Percentiles rank a stretch among this genome's conserved stretches.
Evolutionary conservation across 2,888 invertebrate genomes (phyloP).

Genomic region (Eudemis profundana): DNA sequence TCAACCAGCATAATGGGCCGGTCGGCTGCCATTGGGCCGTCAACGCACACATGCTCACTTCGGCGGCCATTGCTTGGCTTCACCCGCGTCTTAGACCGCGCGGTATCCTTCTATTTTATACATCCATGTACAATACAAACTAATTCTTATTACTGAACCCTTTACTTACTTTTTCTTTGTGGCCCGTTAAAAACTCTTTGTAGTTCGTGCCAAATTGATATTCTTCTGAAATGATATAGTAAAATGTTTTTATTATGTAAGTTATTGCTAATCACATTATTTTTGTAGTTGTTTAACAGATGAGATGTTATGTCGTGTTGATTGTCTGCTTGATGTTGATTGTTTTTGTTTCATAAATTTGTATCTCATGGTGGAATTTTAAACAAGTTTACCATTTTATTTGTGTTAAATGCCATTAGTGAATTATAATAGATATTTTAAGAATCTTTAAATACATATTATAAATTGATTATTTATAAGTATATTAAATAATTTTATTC

Average conservation of each 20-base stretch:
- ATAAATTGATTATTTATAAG: slow-evolving; percentile 25
- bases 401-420: slow-evolving; percentile 73
- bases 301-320: slow-evolving; percentile 50
- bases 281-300: slow-evolving; percentile 52
- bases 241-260: slow-evolving; percentile 24
- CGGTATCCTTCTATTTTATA: no score
- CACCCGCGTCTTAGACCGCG: no score
- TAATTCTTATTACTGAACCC: no score
- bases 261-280: slow-evolving; percentile 21
- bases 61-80: no score
- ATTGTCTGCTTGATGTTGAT: slow-evolving; percentile 41
- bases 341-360: slow-evolving; percentile 49
- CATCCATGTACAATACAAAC: no score
- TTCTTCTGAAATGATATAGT: slow-evolving; percentile 39
- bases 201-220: slow-evolving; percentile 72
- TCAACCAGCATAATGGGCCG: no score
- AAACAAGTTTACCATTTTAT: slow-evolving; percentile 51
- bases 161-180: background rate
- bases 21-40: no score
- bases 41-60: no score
- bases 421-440: slow-evolving; percentile 49
- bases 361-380: slow-evolving; percentile 51
- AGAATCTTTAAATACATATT: slow-evolving; percentile 38
- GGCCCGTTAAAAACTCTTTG: slow-evolving; percentile 48
- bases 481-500: slow-evolving; percentile 55